Percentiles rank a stretch among this genome's conserved stretches.
Conservation (phyloP, 2,113 vertebrate genomes). For the Elgaria multicarinata region DNA sequence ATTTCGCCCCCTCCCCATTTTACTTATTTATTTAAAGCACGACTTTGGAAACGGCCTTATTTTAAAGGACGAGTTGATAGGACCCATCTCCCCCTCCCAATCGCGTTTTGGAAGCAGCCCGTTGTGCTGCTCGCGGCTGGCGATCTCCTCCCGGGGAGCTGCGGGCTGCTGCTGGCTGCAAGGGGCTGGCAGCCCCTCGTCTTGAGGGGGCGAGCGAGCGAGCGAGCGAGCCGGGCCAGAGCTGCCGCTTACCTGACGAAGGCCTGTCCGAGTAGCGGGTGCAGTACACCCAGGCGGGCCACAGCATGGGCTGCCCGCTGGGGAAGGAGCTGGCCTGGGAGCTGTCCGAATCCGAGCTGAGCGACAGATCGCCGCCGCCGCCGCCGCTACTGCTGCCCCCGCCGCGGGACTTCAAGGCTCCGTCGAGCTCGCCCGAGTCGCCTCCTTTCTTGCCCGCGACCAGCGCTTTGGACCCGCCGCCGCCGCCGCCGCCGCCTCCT, state of each 20-base stretch:
- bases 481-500: constrained; percentile 75
- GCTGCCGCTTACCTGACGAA: constrained; percentile 89
- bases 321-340: constrained; percentile 89
- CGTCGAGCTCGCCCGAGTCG: constrained; percentile 78
- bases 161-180: neutral
- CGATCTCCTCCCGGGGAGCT: neutral
- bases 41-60: neutral
- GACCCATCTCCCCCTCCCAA: neutral
- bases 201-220: neutral
- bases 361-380: constrained; percentile 88
- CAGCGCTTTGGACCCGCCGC: constrained; percentile 85
- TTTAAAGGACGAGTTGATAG: neutral
- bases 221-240: neutral
- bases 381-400: constrained; percentile 72
- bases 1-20: neutral
- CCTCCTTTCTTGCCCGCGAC: constrained; percentile 82
- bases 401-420: constrained; percentile 82
- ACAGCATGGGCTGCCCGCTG: constrained; percentile 88
- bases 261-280: constrained; percentile 98
- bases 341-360: constrained; percentile 97
- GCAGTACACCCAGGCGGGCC: constrained; percentile 99
- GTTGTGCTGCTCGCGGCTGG: neutral
- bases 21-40: too few relatives aligned
- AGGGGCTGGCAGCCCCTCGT: neutral
- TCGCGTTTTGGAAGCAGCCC: neutral